Conservation (phyloP, 1,140 invertebrate species). For the Cydia splendana region DNA sequence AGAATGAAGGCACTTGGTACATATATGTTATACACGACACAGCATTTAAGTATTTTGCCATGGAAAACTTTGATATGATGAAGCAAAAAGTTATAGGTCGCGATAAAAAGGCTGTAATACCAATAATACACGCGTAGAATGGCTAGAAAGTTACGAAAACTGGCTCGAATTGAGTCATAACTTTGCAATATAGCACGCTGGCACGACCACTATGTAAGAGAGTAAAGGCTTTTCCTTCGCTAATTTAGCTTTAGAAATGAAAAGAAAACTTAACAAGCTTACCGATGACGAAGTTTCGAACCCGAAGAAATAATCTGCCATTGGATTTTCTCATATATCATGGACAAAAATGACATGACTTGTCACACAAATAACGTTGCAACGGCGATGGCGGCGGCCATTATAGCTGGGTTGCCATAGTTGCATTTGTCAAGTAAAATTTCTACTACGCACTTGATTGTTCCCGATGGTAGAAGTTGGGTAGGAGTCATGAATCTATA, state of each 20-base stretch:
- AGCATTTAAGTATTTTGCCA: slow-evolving; percentile 1
- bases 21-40: slow-evolving; percentile 27
- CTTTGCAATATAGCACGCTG: slow-evolving; percentile 35
- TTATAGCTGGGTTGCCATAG: slow-evolving; percentile 37
- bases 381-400: slow-evolving; percentile 74
- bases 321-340: slow-evolving; percentile 85
- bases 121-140: neutral
- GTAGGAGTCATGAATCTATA: too few species aligned
- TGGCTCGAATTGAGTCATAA: slow-evolving; percentile 24
- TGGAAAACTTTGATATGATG: neutral
- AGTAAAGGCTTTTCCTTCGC: slow-evolving; percentile 43
- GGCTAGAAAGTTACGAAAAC: slow-evolving; percentile 23
- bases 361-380: slow-evolving; percentile 79
- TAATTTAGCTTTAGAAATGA: slow-evolving; percentile 39
- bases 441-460: neutral
- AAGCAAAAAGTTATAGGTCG: too few species aligned
- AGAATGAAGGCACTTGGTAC: neutral
- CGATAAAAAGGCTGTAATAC: neutral
- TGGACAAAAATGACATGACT: slow-evolving; percentile 83
- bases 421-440: neutral
- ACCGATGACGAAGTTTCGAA: slow-evolving; percentile 87
- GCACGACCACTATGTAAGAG: slow-evolving; percentile 13
- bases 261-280: slow-evolving; percentile 71
- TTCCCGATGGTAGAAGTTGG: too few species aligned
- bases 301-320: slow-evolving; percentile 92